Evolutionary conservation across 2,113 vertebrate species (phyloP).

Genomic region (Calidris pygmaea): DNA sequence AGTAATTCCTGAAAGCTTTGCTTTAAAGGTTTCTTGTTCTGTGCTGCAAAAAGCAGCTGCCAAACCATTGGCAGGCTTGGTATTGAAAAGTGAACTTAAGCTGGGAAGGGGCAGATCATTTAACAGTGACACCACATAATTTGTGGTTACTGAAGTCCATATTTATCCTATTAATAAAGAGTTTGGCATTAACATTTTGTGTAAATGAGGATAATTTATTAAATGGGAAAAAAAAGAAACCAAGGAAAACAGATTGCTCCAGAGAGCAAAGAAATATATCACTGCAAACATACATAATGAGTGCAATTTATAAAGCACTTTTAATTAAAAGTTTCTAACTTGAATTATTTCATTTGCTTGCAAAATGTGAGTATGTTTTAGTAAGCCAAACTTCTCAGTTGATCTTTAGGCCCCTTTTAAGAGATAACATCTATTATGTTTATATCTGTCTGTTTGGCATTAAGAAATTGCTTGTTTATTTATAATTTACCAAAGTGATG

Average conservation of each 20-base stretch:
- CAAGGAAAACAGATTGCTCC: constrained; percentile 45
- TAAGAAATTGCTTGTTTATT: constrained; percentile 37
- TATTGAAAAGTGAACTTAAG: neutral
- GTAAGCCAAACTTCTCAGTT: neutral
- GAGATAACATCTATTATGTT: neutral
- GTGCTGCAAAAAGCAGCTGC: neutral
- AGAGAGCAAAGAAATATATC: constrained; percentile 63
- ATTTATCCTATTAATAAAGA: constrained; percentile 63
- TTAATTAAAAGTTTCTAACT: constrained; percentile 54
- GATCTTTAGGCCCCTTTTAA: constrained; percentile 40
- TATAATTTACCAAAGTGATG: neutral
- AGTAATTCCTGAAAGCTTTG: neutral
- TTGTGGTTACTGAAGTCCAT: constrained; percentile 44
- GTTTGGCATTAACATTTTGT: constrained; percentile 27
- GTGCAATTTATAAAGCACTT: constrained; percentile 52
- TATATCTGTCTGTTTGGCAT: constrained; percentile 35
- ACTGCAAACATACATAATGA: constrained; percentile 60
- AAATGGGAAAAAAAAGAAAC: constrained; percentile 25
- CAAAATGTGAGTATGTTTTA: neutral
- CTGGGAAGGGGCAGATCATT: constrained; percentile 28
- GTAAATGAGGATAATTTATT: constrained; percentile 59
- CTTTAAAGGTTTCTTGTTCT: neutral
- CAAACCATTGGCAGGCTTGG: neutral
- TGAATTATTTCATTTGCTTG: constrained; percentile 4
- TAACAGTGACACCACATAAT: neutral